phyloP scores from a whole-genome alignment of 2,888 invertebrate species.

The Panorpa germanica region DNA sequence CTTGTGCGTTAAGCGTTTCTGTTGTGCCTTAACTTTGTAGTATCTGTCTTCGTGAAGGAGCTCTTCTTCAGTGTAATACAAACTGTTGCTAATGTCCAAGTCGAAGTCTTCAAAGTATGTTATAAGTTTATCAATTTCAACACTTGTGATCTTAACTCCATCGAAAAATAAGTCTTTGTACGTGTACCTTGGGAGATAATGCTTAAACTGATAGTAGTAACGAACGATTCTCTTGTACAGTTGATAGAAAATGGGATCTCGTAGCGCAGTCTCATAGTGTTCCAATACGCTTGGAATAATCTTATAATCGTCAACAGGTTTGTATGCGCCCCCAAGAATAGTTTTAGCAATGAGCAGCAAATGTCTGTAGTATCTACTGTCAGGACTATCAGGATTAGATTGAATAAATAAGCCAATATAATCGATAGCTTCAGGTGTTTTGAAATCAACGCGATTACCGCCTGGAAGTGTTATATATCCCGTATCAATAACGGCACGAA shows the following conservation, averaged over 20 bases:
- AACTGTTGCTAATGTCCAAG: constrained; percentile 42
- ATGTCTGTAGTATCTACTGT: constrained; percentile 35
- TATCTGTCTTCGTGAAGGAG: constrained; percentile 15
- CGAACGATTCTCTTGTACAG: constrained; percentile 40
- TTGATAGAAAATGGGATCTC: constrained; percentile 56
- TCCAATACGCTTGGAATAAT: constrained; percentile 38
- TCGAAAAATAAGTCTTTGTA: constrained; percentile 35
- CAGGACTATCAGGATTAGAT: constrained; percentile 39
- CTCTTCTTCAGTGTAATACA: too few species aligned
- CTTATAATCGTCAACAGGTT: constrained; percentile 7
- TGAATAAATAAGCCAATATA: constrained; percentile 44
- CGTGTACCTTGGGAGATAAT: constrained; percentile 36
- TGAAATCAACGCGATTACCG: constrained; percentile 35
- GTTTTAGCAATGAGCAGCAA: constrained; percentile 33
- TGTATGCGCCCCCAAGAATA: constrained; percentile 28
- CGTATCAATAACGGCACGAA: constrained; percentile 27
- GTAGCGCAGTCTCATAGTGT: constrained; percentile 40
- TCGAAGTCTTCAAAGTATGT: constrained; percentile 47
- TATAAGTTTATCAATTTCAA: constrained; percentile 36
- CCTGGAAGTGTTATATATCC: constrained; percentile 26
- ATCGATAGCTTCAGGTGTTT: constrained; percentile 39
- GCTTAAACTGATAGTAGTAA: constrained; percentile 37
- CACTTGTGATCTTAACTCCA: constrained; percentile 37
- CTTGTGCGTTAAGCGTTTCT: constrained; percentile 42
- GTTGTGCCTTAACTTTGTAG: constrained; percentile 31